Conservation (phyloP, 2,113 vertebrate genomes). For the Apteryx mantelli region DNA sequence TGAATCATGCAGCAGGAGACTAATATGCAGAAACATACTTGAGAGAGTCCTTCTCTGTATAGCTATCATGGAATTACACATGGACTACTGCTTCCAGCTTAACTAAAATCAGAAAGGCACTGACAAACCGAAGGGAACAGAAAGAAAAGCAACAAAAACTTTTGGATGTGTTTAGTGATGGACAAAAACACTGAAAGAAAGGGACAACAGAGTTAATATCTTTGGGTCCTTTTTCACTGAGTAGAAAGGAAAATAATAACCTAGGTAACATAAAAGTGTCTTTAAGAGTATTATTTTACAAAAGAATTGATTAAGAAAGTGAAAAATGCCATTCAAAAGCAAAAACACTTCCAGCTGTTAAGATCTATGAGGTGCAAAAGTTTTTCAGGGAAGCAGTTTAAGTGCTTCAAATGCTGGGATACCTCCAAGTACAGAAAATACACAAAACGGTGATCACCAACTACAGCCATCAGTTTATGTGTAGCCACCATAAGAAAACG, state of each 20-base stretch:
- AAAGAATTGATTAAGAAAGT: not conserved
- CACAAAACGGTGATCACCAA: not conserved
- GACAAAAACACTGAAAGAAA: not conserved
- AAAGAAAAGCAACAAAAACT: not conserved
- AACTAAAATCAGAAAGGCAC: not conserved
- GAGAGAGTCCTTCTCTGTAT: fast-evolving
- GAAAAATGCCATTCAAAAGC: not conserved
- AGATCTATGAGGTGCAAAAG: too few species aligned
- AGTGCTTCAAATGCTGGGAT: not conserved
- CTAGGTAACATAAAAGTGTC: not conserved
- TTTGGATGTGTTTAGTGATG: not conserved
- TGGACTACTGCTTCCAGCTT: not conserved
- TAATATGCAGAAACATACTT: too few species aligned
- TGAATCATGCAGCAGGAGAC: not conserved
- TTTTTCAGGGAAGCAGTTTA: too few species aligned
- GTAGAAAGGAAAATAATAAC: not conserved
- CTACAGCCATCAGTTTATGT: not conserved
- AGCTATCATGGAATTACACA: not conserved
- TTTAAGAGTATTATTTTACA: not conserved
- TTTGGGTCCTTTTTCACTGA: not conserved
- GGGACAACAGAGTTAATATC: not conserved
- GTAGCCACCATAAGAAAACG: not conserved
- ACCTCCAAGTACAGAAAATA: fast-evolving
- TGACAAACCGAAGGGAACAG: not conserved
- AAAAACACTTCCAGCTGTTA: not conserved